Conservation (phyloP, 2,797 vertebrate species). For the Pangasius sanitwongsei region DNA sequence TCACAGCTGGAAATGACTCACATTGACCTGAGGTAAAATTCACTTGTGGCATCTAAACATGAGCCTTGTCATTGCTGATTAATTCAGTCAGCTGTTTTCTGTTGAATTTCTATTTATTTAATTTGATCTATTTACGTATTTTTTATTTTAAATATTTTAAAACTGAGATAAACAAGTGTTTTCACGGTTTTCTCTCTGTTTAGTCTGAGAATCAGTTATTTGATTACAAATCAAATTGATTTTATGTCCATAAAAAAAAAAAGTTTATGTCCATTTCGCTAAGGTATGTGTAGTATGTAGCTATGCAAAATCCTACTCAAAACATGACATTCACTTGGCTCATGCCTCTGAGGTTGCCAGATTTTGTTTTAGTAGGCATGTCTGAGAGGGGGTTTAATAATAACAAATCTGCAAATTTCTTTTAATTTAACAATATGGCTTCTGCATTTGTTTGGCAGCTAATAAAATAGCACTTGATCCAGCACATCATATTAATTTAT, state of each 20-base stretch:
- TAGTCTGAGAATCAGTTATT: background rate
- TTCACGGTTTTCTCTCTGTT: background rate
- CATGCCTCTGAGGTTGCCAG: background rate
- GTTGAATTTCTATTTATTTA: background rate
- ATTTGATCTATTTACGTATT: background rate
- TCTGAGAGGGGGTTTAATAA: background rate
- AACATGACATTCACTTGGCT: background rate
- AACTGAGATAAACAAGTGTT: background rate
- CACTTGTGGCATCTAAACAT: background rate
- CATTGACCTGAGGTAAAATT: background rate
- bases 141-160: background rate
- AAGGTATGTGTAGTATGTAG: background rate
- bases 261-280: background rate
- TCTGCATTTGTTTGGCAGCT: background rate
- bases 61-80: background rate
- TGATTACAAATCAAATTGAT: background rate
- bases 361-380: background rate
- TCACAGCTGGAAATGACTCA: background rate
- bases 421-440: background rate
- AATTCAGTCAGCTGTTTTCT: background rate
- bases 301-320: background rate
- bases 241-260: too few relatives aligned
- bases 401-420: background rate
- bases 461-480: background rate
- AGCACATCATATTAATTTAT: background rate